A percentile compares a stretch with the other conserved stretches of the same genome.
phyloP scores from a whole-genome alignment of 2,113 vertebrate species.

The Oryzias woworae region DNA sequence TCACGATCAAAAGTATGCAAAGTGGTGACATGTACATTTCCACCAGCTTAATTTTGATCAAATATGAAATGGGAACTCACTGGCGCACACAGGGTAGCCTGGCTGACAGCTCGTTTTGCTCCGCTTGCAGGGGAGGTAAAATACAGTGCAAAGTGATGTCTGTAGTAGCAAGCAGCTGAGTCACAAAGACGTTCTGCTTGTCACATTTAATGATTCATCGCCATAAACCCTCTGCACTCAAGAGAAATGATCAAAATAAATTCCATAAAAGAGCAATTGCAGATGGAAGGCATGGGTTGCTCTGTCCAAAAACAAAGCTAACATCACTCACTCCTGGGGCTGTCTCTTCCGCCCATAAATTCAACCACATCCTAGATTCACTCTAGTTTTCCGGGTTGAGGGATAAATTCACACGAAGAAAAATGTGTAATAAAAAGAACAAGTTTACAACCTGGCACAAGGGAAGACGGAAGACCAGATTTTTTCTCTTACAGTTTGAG shows the following conservation, averaged over 20 bases:
- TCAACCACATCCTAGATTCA: constrained; percentile 27
- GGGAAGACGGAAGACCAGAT: constrained; percentile 29
- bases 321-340: constrained; percentile 13
- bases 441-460: constrained; percentile 11
- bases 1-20: constrained; percentile 27
- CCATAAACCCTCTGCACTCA: constrained; percentile 14
- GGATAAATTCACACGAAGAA: constrained; percentile 31
- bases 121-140: constrained; percentile 25
- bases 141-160: constrained; percentile 35
- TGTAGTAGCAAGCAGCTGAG: constrained; percentile 27
- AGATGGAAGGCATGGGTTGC: background rate
- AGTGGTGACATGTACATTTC: constrained; percentile 24
- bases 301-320: constrained; percentile 6
- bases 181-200: constrained; percentile 41
- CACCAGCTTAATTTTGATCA: constrained; percentile 49
- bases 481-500: constrained; percentile 24
- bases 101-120: constrained; percentile 54
- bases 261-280: background rate
- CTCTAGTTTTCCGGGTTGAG: constrained; percentile 15
- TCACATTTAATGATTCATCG: constrained; percentile 51
- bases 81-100: constrained; percentile 15
- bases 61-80: constrained; percentile 38
- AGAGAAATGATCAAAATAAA: constrained; percentile 17
- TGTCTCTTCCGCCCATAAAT: constrained; percentile 19
- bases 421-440: background rate